Evolutionary conservation across 2,113 vertebrate genomes (phyloP).

Genomic region (Craseonycteris thonglongyai): DNA sequence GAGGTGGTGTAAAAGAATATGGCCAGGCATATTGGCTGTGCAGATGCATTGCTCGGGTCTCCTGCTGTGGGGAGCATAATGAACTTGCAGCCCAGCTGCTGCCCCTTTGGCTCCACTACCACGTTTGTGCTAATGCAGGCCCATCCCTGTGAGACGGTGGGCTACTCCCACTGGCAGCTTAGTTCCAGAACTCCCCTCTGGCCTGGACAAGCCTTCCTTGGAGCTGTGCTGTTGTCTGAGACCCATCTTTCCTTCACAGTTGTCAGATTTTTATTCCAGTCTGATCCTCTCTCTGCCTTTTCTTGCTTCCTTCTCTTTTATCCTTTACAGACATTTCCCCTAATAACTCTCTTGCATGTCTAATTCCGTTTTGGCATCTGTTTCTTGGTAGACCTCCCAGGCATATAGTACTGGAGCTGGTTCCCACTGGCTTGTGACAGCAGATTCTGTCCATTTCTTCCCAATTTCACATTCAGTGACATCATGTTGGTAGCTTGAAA

Average conservation of each 20-base stretch:
- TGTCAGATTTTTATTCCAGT: constrained; percentile 7
- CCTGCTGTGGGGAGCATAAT: not conserved
- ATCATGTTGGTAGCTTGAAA: constrained; percentile 16
- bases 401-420: not conserved
- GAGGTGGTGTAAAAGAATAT: not conserved
- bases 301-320: not conserved
- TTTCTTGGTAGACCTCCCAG: constrained; percentile 14
- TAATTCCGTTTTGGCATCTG: constrained; percentile 26
- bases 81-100: not conserved
- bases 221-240: not conserved
- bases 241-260: not conserved
- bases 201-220: not conserved
- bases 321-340: not conserved
- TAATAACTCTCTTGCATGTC: not conserved
- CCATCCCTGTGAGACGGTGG: not conserved
- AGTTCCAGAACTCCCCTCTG: not conserved
- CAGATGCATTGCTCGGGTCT: not conserved
- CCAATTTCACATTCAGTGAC: not conserved
- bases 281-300: not conserved
- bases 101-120: not conserved
- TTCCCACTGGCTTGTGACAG: not conserved
- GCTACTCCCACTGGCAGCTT: not conserved
- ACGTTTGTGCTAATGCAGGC: not conserved
- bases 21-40: not conserved
- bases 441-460: not conserved